These are phyloP conservation scores for Crepidodera aurea DNA, from an alignment of 2,888 invertebrate genomes.

Conservation along the genomic window DNA sequence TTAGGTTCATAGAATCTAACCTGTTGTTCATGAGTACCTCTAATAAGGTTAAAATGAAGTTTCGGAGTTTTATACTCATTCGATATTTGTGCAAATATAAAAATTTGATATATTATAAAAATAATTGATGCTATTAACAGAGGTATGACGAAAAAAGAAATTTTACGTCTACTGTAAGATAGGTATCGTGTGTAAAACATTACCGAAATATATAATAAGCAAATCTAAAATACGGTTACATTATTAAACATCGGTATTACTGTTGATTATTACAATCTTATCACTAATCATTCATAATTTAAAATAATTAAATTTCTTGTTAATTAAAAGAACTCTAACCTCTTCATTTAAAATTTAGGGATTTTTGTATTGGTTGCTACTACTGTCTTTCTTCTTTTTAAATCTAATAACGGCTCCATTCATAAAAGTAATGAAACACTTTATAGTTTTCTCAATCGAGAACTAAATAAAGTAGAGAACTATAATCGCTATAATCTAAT, in stretches of 20 bases:
- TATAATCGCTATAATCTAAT: too few relatives aligned
- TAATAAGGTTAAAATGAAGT: slow-evolving; percentile 14
- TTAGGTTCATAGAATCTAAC: slow-evolving; percentile 32
- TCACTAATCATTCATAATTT: too few relatives aligned
- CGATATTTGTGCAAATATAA: slow-evolving; percentile 33
- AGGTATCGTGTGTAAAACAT: slow-evolving; percentile 33
- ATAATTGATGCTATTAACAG: slow-evolving; percentile 28
- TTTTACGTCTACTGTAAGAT: slow-evolving; percentile 31
- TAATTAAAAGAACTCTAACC: neutral
- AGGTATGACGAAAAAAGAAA: slow-evolving; percentile 36
- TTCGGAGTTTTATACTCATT: slow-evolving; percentile 23
- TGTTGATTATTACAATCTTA: neutral
- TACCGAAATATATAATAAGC: neutral
- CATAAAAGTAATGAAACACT: too few relatives aligned
- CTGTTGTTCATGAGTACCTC: slow-evolving; percentile 35
- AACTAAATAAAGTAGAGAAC: too few relatives aligned
- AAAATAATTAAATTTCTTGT: neutral
- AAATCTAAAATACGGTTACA: neutral
- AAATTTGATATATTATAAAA: slow-evolving; percentile 36
- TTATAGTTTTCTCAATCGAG: too few relatives aligned
- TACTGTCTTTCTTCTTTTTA: too few relatives aligned
- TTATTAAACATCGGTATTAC: neutral
- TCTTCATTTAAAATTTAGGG: neutral
- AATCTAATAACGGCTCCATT: too few relatives aligned
- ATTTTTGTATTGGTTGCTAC: neutral